phyloP scores from a whole-genome alignment of 2,888 invertebrate species.

The Schizaphis graminum region DNA sequence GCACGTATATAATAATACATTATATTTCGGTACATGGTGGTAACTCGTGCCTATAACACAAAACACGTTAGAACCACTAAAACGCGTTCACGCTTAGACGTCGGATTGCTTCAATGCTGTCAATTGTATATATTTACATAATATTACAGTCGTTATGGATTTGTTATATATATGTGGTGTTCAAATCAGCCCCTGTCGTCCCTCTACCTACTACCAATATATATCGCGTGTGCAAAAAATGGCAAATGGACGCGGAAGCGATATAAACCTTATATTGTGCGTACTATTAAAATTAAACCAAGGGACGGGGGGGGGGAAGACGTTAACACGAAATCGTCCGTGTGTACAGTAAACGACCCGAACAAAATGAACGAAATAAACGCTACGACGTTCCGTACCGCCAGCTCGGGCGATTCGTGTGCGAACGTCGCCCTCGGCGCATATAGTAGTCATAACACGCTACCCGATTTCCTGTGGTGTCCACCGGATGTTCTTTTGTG shows the following conservation, averaged over 20 bases:
- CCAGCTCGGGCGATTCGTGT: not conserved
- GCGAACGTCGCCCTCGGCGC: conserved; percentile 52
- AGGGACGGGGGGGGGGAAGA: not conserved
- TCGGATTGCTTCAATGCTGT: not conserved
- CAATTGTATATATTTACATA: not conserved
- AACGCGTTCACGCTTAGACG: not conserved
- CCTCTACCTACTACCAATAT: not conserved
- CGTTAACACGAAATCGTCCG: not conserved
- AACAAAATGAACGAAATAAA: not conserved
- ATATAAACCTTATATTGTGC: not conserved
- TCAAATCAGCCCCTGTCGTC: not conserved
- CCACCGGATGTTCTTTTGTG: conserved; percentile 66
- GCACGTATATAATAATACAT: not conserved
- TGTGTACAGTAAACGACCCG: not conserved
- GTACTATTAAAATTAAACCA: not conserved
- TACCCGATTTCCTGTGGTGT: conserved; percentile 66
- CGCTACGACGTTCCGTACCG: not conserved
- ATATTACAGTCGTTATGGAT: not conserved
- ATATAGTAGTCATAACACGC: conserved; percentile 62
- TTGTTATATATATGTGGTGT: not conserved
- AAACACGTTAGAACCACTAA: not conserved
- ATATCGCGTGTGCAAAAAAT: not conserved
- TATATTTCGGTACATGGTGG: not conserved
- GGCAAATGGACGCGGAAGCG: not conserved
- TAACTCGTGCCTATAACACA: not conserved